Evolutionary conservation across 1,140 invertebrate species (phyloP), one percentile per base, ranked within the genome.

Genomic region (Drosophila ironensis): DNA sequence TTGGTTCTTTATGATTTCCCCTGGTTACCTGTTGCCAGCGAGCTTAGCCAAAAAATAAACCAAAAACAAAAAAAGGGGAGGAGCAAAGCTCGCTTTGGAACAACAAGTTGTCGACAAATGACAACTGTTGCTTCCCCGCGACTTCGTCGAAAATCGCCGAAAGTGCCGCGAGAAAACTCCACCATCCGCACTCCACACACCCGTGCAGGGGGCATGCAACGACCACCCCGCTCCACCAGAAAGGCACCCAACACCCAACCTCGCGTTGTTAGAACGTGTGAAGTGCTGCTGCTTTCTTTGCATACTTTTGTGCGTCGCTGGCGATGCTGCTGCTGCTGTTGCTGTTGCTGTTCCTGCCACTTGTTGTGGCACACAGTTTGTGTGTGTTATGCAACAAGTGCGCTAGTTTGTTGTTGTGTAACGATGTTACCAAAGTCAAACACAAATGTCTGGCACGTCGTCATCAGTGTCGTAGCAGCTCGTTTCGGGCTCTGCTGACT

Each of bases 341-440:
- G 50, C 30, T 44, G 57, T 41, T 63, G 78, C 78, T 30, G 50
- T 24, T 44, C 54, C 56, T 63, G 78, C 78, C 78, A 82, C 78
- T 82, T 82, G 78, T 82, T 82, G 50, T 50, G 33, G 30, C 11
- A 12, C 42, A 8, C 24, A 19, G 64, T 35, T 19, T 50, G 53
- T 27, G 50, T 50, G 22, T 30, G 42, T 82, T 84, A 84, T 86
- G 78, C 78, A 84, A 84, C 78, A 84, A 84, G 78, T 86, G 80
- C 54, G 47, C 72, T 66, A 82, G 73, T 78, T 82, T 67, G 52
- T 72, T 82, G 63, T 72, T 77, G 72, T 78, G 25, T 84, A 82
- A 82, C 78, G 73, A 78, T 82, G 78, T 82, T 82, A 78, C 80
- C n/a, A 84, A 82, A 82, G 78, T 82, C 78, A 82, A 82, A 82